Evolutionary conservation across 2,888 invertebrate species (phyloP).

Genomic region (Lissocephala sabroskyi): DNA sequence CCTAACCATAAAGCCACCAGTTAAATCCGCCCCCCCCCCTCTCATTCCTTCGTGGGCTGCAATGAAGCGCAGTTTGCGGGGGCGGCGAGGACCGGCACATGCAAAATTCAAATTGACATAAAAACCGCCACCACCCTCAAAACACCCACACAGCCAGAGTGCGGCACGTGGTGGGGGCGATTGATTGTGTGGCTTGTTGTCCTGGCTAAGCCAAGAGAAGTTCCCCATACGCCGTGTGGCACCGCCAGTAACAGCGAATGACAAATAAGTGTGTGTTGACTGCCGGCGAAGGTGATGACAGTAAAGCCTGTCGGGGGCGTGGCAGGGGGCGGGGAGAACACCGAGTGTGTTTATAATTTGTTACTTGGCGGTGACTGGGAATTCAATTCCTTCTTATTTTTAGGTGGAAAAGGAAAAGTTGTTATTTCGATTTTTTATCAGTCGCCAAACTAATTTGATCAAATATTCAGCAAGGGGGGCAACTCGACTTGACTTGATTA

Average conservation of each 20-base stretch:
- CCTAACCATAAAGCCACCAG: conserved; percentile 22
- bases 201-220: too few relatives aligned
- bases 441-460: conserved; percentile 29
- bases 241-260: conserved; percentile 26
- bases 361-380: too few relatives aligned
- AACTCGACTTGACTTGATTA: too few relatives aligned
- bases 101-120: conserved; percentile 57
- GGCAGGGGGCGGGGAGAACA: too few relatives aligned
- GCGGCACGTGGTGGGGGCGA: too few relatives aligned
- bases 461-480: too few relatives aligned
- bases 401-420: too few relatives aligned
- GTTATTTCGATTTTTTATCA: conserved; percentile 38
- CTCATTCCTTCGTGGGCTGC: conserved; percentile 24
- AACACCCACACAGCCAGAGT: conserved; percentile 25
- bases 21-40: neutral
- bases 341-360: too few relatives aligned
- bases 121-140: conserved; percentile 22
- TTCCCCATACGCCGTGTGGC: conserved; percentile 53
- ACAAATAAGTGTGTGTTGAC: conserved; percentile 18
- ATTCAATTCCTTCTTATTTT: too few relatives aligned
- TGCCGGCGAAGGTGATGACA: neutral
- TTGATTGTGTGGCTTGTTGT: conserved; percentile 55
- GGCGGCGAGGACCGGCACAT: conserved; percentile 40
- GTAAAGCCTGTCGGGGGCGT: too few relatives aligned
- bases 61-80: conserved; percentile 57